These are phyloP conservation scores for Etheostoma nigrum DNA, from an alignment of 2,797 vertebrate genomes.

Conservation along the genomic window DNA sequence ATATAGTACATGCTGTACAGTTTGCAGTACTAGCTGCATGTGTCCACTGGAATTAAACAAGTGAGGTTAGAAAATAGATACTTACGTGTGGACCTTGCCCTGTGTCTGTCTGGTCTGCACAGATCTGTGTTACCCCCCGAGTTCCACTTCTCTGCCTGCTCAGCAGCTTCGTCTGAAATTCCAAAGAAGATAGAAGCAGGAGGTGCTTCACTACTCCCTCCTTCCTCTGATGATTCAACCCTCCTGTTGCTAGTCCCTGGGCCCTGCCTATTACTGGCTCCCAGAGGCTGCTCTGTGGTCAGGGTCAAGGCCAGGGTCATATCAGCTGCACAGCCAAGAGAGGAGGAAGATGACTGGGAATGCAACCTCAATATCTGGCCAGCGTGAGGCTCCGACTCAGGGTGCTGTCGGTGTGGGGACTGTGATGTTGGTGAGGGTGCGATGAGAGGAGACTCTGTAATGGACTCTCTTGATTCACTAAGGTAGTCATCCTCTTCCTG, in stretches of 20 bases:
- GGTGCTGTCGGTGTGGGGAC: constrained; percentile 70
- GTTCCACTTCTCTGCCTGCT: constrained; percentile 90
- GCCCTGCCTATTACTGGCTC: constrained; percentile 61
- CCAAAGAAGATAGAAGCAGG: constrained; percentile 94
- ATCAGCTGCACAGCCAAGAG: constrained; percentile 53
- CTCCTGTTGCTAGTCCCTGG: constrained; percentile 79
- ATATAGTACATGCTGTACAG: constrained; percentile 13
- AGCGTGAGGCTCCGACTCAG: constrained; percentile 46
- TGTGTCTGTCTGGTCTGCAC: constrained; percentile 90
- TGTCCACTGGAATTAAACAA: constrained; percentile 28
- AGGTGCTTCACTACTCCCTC: constrained; percentile 87
- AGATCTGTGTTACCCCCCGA: constrained; percentile 87
- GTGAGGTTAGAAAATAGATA: constrained; percentile 69
- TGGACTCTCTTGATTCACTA: constrained; percentile 50
- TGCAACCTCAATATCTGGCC: constrained; percentile 64
- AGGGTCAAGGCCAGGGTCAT: constrained; percentile 74
- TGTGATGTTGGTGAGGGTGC: constrained; percentile 58
- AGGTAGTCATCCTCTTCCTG: constrained; percentile 55
- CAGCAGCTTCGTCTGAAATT: constrained; percentile 89
- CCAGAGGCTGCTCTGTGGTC: constrained; percentile 50
- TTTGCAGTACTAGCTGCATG: constrained; percentile 27
- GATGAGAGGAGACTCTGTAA: constrained; percentile 45
- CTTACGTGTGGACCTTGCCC: constrained; percentile 93
- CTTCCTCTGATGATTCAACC: constrained; percentile 91
- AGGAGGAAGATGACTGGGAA: constrained; percentile 71